phyloP scores from a whole-genome alignment of 1,140 invertebrate species.

The Neelides sp. region DNA sequence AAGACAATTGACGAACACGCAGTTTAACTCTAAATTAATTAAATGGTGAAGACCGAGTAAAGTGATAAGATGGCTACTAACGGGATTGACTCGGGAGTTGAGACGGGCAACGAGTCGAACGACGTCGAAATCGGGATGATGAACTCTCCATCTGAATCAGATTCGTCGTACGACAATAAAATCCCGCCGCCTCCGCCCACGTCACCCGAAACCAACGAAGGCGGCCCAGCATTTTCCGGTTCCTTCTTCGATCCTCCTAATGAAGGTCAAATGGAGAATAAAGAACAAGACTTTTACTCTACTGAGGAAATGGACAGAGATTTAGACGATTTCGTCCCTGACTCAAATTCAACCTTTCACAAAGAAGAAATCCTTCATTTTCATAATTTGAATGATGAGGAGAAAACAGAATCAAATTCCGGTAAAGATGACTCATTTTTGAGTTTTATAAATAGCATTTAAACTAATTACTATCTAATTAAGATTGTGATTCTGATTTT shows the following conservation, averaged over 20 bases:
- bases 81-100: conserved; percentile 47
- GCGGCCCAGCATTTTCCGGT: neutral
- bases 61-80: conserved; percentile 12
- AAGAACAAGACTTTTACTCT: neutral
- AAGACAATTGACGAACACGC: no score
- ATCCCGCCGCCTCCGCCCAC: conserved; percentile 26
- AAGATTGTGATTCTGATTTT: neutral
- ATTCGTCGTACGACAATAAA: neutral
- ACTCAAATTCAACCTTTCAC: no score
- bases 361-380: neutral
- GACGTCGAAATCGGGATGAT: conserved; percentile 33
- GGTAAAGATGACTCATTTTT: neutral
- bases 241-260: neutral
- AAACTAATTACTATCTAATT: neutral
- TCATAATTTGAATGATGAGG: neutral
- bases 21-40: no score
- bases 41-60: no score
- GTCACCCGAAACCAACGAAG: conserved; percentile 19
- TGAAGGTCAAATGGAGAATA: neutral
- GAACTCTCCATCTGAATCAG: neutral
- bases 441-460: neutral
- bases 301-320: conserved; percentile 21
- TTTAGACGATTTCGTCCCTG: no score
- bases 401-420: neutral
- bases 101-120: conserved; percentile 52